Evolutionary conservation across 2,113 vertebrate genomes (phyloP).

Genomic region (Apteryx mantelli): DNA sequence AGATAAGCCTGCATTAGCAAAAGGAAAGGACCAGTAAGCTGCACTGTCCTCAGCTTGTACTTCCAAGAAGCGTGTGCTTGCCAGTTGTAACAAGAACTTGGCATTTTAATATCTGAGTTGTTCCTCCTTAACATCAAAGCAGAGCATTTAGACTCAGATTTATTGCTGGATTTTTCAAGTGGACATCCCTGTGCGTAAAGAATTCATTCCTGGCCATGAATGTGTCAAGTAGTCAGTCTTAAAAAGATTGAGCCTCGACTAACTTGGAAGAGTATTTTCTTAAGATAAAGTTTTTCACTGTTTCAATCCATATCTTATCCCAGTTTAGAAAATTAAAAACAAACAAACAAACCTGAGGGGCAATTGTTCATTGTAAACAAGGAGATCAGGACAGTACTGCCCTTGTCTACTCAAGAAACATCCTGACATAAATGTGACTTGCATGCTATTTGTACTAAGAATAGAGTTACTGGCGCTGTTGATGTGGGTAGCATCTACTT

Average conservation of each 20-base stretch:
- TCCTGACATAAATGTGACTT: background rate
- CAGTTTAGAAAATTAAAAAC: background rate
- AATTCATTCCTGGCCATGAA: background rate
- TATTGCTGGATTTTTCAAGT: background rate
- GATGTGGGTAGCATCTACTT: background rate
- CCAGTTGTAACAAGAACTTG: background rate
- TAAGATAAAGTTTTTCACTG: background rate
- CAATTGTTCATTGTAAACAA: background rate
- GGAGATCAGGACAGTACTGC: rapidly evolving
- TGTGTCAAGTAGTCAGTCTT: background rate
- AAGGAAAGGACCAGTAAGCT: background rate
- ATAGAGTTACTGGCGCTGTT: constrained; percentile 33
- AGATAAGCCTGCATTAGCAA: background rate
- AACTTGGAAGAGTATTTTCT: background rate
- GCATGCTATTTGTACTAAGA: constrained; percentile 16
- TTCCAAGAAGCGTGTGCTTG: background rate
- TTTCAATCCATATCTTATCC: background rate
- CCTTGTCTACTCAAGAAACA: background rate
- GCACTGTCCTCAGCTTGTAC: background rate
- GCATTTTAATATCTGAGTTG: background rate
- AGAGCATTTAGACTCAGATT: background rate
- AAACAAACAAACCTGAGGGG: background rate
- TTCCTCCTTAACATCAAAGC: background rate
- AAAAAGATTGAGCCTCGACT: background rate
- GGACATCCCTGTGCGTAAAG: background rate